phyloP scores from a whole-genome alignment of 2,113 vertebrate genomes.

The Chaetodon auriga region DNA sequence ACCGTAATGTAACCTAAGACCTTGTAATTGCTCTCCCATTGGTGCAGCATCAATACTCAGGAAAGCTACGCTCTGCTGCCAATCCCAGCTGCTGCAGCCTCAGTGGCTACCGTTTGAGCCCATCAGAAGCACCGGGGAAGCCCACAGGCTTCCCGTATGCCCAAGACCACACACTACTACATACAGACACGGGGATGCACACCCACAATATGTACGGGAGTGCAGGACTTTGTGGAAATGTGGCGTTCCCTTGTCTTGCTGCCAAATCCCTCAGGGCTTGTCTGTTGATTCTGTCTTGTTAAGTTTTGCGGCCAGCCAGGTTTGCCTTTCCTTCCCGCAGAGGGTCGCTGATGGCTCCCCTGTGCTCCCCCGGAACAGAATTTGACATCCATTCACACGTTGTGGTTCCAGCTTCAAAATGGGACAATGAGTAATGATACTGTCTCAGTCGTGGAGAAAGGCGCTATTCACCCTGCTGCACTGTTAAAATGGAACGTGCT shows the following conservation, averaged over 20 bases:
- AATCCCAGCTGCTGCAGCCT: conserved; percentile 25
- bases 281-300: conserved; percentile 47
- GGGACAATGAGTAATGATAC: conserved; percentile 67
- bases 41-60: conserved; percentile 37
- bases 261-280: conserved; percentile 51
- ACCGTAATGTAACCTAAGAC: conserved; percentile 38
- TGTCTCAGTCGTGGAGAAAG: conserved; percentile 35
- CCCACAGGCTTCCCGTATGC: conserved; percentile 20
- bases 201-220: neutral
- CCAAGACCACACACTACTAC: conserved; percentile 11
- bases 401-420: conserved; percentile 48
- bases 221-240: neutral
- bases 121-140: conserved; percentile 29
- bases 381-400: conserved; percentile 57
- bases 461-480: conserved; percentile 11
- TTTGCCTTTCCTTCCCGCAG: conserved; percentile 51
- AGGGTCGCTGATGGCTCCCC: conserved; percentile 45
- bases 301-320: conserved; percentile 38
- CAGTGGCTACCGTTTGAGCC: neutral
- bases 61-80: conserved; percentile 28
- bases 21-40: conserved; percentile 46
- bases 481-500: conserved; percentile 36
- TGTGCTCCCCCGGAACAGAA: conserved; percentile 26
- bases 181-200: neutral
- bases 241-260: conserved; percentile 13